Base-by-base conservation (phyloP, 2,113 vertebrate genomes). In the Tyrannus savana region DNA sequence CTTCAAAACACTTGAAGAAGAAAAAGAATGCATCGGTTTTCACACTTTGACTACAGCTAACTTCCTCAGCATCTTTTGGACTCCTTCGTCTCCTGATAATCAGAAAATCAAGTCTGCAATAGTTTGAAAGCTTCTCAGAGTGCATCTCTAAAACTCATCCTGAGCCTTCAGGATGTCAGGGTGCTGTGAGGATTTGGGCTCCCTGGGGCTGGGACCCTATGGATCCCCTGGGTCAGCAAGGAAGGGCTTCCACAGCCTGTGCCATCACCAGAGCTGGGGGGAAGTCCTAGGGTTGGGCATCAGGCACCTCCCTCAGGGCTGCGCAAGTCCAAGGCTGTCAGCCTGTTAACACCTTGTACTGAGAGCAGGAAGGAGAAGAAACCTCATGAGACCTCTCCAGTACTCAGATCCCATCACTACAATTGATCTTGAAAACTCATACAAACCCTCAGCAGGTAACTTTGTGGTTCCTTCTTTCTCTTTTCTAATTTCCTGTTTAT, bases 171-270 rank as follows among this genome's bases (percentile, higher is more conserved):
- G n/a, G 8, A 6, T 17, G 41, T 15, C 10, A 37, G 7, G 25
- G 33, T 1, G 2, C 60, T 74, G 9, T 19, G 5, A 27, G 13
- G 28, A 39, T 53, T 41, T n/a, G 33, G 22, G 23, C 9, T 37
- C 25, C 8, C 5, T 9, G 22, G 12, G 33, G 39, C 12, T 2
- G 1, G 30, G 12, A 55, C 6, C 17, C 4, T 3, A 0, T 0
- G 4, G 35, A 30, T 56, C 5, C 13, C 47, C 41, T 3, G 1
- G 8, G 19, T 42, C 59, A 67, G 52, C 41, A 49, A 6, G 30
- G 14, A 25, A 39, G 14, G 49, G 28, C 23, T 67, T 41, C 35
- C 41, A 19, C 22, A 8, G 4, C 18, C 44, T 24, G n/a, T 22
- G 33, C 3, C 37, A 16, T 6, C 1, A 0, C 11, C 33, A 31